These are phyloP conservation scores for Lysiphlebus fabarum DNA, from an alignment of 1,140 invertebrate species.

Conservation along the genomic window DNA sequence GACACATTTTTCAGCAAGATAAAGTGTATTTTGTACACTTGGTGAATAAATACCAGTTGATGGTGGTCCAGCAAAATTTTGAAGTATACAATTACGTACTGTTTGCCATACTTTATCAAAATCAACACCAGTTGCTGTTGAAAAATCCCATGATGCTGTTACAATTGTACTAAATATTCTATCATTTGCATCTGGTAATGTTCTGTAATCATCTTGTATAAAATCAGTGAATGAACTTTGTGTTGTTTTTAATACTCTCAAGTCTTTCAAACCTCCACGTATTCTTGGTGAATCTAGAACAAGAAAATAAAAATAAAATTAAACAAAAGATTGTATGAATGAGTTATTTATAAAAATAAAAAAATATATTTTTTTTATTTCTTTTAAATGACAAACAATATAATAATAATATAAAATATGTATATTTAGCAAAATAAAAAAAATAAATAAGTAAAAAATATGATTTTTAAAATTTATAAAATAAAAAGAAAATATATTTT, in stretches of 20 bases:
- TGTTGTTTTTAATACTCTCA: conserved; percentile 71
- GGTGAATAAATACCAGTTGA: conserved; percentile 67
- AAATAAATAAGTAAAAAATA: too few species aligned
- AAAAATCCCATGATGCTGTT: conserved; percentile 69
- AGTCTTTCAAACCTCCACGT: conserved; percentile 63
- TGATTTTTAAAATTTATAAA: too few species aligned
- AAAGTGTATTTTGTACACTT: conserved; percentile 73
- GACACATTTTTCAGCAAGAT: conserved; percentile 64
- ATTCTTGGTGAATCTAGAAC: conserved; percentile 58
- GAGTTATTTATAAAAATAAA: too few species aligned
- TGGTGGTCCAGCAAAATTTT: conserved; percentile 70
- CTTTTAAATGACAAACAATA: too few species aligned
- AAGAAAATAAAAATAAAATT: background rate
- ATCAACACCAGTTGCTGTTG: conserved; percentile 60
- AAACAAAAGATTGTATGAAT: background rate
- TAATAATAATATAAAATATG: too few species aligned
- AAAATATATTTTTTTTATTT: background rate
- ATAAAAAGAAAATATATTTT: too few species aligned
- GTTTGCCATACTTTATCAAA: conserved; percentile 65
- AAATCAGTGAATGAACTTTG: conserved; percentile 76
- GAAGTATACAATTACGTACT: conserved; percentile 67
- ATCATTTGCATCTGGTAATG: conserved; percentile 69
- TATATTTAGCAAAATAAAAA: too few species aligned
- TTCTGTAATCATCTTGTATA: conserved; percentile 71
- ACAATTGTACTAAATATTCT: conserved; percentile 72